phyloP scores from a whole-genome alignment of 2,113 vertebrate species.

The Syrmaticus mikado region DNA sequence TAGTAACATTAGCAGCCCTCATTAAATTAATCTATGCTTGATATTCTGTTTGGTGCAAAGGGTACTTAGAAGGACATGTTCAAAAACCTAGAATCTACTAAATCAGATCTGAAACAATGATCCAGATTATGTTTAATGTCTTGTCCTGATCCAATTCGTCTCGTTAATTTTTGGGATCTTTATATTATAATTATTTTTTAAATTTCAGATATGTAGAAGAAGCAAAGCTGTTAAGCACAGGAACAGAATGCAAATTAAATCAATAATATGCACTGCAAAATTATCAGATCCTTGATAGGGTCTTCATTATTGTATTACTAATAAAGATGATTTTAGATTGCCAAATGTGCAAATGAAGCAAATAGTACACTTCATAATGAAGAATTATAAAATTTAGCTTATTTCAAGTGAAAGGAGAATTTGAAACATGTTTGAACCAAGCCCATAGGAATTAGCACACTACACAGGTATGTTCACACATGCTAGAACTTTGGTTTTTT shows the following conservation, averaged over 20 bases:
- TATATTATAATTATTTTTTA: background rate
- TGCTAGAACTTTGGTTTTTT: background rate
- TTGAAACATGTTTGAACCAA: background rate
- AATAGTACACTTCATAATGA: background rate
- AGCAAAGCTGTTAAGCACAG: background rate
- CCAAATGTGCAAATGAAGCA: background rate
- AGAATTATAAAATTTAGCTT: background rate
- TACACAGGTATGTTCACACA: background rate
- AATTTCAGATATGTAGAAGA: background rate
- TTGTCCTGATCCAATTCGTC: background rate
- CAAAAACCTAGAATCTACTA: background rate
- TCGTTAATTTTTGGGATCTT: background rate
- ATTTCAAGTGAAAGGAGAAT: background rate
- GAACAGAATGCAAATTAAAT: background rate
- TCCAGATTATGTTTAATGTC: background rate
- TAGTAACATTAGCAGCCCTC: background rate
- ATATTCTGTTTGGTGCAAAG: background rate
- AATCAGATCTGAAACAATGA: background rate
- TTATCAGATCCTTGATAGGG: background rate
- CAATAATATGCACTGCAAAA: background rate
- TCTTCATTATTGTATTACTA: background rate
- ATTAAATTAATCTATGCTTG: background rate
- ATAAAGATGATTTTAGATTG: background rate
- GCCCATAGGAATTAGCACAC: background rate
- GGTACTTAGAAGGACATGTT: background rate